Evolutionary conservation across 2,797 vertebrate species (phyloP).

Genomic region (Lepilemur septentrionalis): DNA sequence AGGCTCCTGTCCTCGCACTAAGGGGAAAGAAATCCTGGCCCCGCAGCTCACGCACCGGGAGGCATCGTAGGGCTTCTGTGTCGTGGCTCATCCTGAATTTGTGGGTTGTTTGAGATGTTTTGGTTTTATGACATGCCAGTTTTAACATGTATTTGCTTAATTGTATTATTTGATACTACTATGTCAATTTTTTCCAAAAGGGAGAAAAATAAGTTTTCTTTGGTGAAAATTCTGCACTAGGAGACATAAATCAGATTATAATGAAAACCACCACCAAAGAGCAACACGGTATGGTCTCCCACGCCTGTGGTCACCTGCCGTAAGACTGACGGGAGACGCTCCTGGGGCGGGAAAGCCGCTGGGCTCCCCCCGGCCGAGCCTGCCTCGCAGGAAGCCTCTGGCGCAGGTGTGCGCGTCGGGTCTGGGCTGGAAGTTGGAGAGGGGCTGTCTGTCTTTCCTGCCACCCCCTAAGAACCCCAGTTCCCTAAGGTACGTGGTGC

Average conservation of each 20-base stretch:
- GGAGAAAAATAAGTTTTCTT: neutral
- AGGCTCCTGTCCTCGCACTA: accelerated
- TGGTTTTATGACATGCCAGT: neutral
- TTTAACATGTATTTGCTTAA: neutral
- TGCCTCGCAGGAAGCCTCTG: accelerated
- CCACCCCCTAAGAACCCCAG: accelerated
- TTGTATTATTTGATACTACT: neutral
- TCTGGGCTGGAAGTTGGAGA: neutral
- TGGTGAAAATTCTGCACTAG: neutral
- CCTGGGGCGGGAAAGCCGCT: neutral
- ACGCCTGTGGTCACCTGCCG: accelerated
- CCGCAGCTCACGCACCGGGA: accelerated
- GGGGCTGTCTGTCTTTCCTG: neutral
- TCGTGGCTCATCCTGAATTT: neutral
- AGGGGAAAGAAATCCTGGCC: neutral
- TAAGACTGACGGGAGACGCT: neutral
- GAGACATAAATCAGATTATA: neutral
- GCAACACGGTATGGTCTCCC: accelerated
- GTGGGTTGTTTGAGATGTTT: neutral
- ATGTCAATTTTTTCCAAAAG: neutral
- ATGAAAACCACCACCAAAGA: neutral
- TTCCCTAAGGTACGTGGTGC: accelerated
- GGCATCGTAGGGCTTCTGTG: accelerated
- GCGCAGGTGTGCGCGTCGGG: neutral
- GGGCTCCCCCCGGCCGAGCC: neutral